Percentiles rank a stretch among this genome's conserved stretches.
Conservation (phyloP, 1,140 invertebrate genomes). For the Hyphantria cunea region DNA sequence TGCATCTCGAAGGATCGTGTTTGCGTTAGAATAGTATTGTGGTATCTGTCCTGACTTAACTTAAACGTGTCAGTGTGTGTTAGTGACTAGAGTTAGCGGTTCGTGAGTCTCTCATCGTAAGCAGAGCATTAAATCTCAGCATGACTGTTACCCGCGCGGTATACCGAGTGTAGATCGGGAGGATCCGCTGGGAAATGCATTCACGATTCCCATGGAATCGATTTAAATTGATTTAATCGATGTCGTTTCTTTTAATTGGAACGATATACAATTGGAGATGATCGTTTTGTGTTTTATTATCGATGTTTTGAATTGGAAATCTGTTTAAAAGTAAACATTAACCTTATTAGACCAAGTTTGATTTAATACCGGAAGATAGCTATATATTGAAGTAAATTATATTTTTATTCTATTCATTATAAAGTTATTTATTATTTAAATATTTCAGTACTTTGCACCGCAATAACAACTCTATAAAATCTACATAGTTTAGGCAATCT, state of each 20-base stretch:
- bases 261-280: conserved; percentile 29
- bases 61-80: conserved; percentile 34
- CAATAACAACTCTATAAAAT: no score
- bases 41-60: conserved; percentile 31
- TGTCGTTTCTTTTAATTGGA: conserved; percentile 39
- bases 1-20: conserved; percentile 26
- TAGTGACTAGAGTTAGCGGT: conserved; percentile 33
- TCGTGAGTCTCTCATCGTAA: conserved; percentile 50
- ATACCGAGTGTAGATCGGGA: conserved; percentile 46
- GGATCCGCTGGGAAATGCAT: conserved; percentile 52
- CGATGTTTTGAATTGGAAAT: neutral
- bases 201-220: conserved; percentile 56
- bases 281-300: conserved; percentile 12
- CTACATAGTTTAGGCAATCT: no score
- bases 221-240: conserved; percentile 45
- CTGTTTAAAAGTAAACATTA: no score
- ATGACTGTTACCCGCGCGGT: conserved; percentile 54
- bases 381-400: no score
- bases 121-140: conserved; percentile 63
- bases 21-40: conserved; percentile 31
- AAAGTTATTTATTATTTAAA: no score
- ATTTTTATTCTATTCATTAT: no score
- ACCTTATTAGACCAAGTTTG: no score
- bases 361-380: no score
- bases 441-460: no score